Percentiles rank a stretch among this genome's conserved stretches.
Conservation (phyloP, 2,113 vertebrate species). For the Pionites leucogaster region DNA sequence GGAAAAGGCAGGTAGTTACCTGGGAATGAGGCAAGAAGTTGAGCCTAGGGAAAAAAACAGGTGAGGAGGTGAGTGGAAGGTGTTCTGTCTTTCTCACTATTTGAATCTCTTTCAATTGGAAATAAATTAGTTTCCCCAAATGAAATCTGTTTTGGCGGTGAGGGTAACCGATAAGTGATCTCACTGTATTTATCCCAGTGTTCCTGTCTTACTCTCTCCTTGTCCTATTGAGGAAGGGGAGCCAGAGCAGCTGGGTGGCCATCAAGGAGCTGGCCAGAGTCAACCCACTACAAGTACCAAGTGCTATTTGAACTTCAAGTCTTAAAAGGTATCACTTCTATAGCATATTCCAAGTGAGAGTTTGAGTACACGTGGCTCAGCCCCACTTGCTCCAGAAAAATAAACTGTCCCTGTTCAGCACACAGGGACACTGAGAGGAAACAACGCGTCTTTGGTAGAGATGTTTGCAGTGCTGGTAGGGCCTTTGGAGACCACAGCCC, state of each 20-base stretch:
- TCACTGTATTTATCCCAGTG: background rate
- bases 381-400: background rate
- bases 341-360: background rate
- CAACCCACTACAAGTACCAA: background rate
- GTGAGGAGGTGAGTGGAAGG: too few species aligned
- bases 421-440: background rate
- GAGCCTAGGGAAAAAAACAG: background rate
- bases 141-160: rapidly evolving
- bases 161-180: background rate
- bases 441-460: background rate
- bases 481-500: background rate
- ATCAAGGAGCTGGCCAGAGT: rapidly evolving
- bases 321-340: background rate
- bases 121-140: background rate
- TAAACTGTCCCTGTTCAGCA: background rate
- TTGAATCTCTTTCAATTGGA: background rate
- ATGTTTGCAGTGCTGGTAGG: background rate
- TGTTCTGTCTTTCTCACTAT: background rate
- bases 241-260: background rate
- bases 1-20: background rate
- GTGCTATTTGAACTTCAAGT: background rate
- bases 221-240: background rate
- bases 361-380: background rate
- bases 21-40: background rate
- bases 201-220: background rate